Evolutionary conservation across 1,140 invertebrate genomes (phyloP).

Genomic region (Octopus sinensis): DNA sequence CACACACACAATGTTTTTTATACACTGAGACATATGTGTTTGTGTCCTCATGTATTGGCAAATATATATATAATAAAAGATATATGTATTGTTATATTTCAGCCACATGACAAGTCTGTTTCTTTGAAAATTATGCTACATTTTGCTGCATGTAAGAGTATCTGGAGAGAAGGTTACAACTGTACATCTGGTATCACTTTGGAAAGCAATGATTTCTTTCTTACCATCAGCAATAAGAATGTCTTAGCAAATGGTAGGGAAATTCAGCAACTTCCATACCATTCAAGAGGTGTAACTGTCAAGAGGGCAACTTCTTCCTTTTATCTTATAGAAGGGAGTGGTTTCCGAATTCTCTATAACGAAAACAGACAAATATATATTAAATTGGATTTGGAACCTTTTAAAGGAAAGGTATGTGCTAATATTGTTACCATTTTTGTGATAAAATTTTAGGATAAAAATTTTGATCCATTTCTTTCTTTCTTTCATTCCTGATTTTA

Average conservation of each 20-base stretch:
- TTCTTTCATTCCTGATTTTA: too few species aligned
- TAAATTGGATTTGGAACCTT: background rate
- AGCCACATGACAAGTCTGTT: background rate
- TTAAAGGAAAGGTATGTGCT: slow-evolving; percentile 6
- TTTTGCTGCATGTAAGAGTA: background rate
- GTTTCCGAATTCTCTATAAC: background rate
- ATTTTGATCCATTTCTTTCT: too few species aligned
- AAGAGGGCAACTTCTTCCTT: background rate
- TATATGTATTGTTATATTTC: background rate
- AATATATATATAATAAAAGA: too few species aligned
- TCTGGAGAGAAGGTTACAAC: background rate
- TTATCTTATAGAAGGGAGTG: background rate
- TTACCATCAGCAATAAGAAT: background rate
- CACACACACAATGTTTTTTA: too few species aligned
- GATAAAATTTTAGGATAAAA: background rate
- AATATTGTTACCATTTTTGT: background rate
- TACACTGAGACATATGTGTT: too few species aligned
- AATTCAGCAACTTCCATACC: background rate
- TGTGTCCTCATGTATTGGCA: too few species aligned
- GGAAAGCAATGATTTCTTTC: background rate
- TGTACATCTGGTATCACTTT: background rate
- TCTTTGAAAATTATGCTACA: background rate
- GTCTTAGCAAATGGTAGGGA: background rate
- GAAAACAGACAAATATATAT: slow-evolving; percentile 7
- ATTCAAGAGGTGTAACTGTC: background rate